Evolutionary conservation across 1,140 invertebrate genomes (phyloP).

Genomic region (Calosoma granatense): DNA sequence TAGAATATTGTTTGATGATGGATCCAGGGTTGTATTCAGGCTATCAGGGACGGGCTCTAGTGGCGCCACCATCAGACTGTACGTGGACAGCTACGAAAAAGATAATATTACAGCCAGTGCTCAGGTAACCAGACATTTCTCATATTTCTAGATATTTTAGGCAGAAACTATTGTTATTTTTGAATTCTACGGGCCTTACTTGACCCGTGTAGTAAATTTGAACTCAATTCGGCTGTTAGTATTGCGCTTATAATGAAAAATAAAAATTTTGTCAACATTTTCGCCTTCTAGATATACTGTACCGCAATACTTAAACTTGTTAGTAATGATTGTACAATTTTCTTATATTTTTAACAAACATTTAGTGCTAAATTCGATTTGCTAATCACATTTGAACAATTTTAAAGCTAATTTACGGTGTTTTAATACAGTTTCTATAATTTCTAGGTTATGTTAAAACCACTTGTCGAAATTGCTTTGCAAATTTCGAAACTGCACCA

Average conservation of each 20-base stretch:
- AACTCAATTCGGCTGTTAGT: too few species aligned
- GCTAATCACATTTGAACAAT: too few species aligned
- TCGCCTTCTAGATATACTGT: too few species aligned
- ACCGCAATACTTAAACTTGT: too few species aligned
- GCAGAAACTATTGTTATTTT: background rate
- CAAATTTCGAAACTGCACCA: constrained; percentile 72
- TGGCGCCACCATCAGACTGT: constrained; percentile 91
- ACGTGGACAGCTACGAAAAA: constrained; percentile 82
- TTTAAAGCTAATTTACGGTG: background rate
- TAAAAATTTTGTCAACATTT: too few species aligned
- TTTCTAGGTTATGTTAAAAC: constrained; percentile 71
- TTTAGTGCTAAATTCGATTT: too few species aligned
- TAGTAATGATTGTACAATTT: too few species aligned
- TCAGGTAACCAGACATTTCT: constrained; percentile 54
- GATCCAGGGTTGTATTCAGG: constrained; percentile 84
- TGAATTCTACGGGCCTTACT: too few species aligned
- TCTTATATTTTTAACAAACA: too few species aligned
- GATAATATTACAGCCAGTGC: constrained; percentile 62
- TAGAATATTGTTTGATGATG: constrained; percentile 86
- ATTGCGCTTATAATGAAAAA: too few species aligned
- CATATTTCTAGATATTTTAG: background rate
- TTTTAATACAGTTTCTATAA: constrained; percentile 31
- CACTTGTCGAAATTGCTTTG: constrained; percentile 82
- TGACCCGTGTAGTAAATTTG: too few species aligned
- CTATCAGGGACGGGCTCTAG: constrained; percentile 96